Evolutionary conservation across 37 sponge, comb jelly and placozoan species (phyloP), one percentile per base, ranked within the genome.

Genomic region (Eunapius fragilis): DNA sequence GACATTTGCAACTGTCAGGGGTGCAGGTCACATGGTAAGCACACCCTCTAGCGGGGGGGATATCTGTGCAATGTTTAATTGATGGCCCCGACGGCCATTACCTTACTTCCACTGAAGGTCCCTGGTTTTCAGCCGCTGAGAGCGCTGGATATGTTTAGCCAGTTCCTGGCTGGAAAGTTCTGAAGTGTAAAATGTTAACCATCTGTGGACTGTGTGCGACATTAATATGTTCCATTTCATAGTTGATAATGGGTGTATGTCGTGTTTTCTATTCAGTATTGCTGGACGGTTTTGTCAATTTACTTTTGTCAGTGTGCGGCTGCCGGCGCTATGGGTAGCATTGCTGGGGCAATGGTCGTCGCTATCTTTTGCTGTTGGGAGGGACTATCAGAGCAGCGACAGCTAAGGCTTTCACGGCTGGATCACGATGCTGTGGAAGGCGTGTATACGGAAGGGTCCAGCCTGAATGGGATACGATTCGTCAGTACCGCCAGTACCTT

Each of bases 21-120:
- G 84, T 2, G 80, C 92, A 38, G 92, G 92, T 2, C 92, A 91
- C 88, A 89, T 89, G 87, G 92, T 88, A 28, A 71, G 83, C 10
- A 9, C 17, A 1, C 58, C 22, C n/a, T n/a, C n/a, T n/a, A n/a
- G n/a, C n/a, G n/a, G n/a, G n/a, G n/a, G n/a, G n/a, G n/a, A n/a
- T n/a, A n/a, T n/a, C n/a, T n/a, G n/a, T n/a, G n/a, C n/a, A n/a
- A n/a, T n/a, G n/a, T n/a, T n/a, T n/a, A n/a, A n/a, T n/a, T n/a
- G n/a, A n/a, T n/a, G n/a, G n/a, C n/a, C n/a, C n/a, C n/a, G n/a
- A n/a, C n/a, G n/a, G 5, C 31, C 33, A 74, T n/a, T n/a, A 9
- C 22, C 3, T 31, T 45, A 27, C 34, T 36, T 34, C 19, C 35
- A 25, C 10, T 34, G 35, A 13, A 76, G 76, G 76, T 76, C 2